Evolutionary conservation across 2,888 invertebrate genomes (phyloP).

Genomic region (Notocelia uddmanniana): DNA sequence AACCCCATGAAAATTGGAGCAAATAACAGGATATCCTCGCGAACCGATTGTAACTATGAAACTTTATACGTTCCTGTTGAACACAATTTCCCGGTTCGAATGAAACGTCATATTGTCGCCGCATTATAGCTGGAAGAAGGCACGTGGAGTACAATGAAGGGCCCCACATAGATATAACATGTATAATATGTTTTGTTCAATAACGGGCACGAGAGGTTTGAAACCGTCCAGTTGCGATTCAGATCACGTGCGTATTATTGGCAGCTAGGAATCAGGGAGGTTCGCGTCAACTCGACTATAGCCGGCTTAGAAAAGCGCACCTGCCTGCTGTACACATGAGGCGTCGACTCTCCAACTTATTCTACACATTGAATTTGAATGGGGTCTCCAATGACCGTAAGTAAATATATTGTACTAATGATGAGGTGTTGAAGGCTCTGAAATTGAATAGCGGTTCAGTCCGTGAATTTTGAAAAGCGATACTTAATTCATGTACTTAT

Average conservation of each 20-base stretch:
- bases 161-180: conserved; percentile 52
- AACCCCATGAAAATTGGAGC: background rate
- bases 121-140: conserved; percentile 40
- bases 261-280: conserved; percentile 73
- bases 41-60: conserved; percentile 31
- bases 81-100: conserved; percentile 42
- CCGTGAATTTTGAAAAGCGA: background rate
- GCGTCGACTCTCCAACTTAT: conserved; percentile 17
- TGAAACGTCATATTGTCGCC: conserved; percentile 56
- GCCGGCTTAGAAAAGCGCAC: conserved; percentile 52
- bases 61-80: conserved; percentile 31
- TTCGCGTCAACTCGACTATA: conserved; percentile 61
- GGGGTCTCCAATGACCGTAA: conserved; percentile 37
- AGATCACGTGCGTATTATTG: conserved; percentile 80
- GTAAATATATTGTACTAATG: conserved; percentile 17
- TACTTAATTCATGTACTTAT: background rate
- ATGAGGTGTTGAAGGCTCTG: conserved; percentile 9
- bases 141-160: conserved; percentile 42
- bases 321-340: conserved; percentile 18
- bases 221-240: conserved; percentile 62
- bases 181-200: conserved; percentile 67
- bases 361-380: conserved; percentile 38
- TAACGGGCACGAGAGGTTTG: conserved; percentile 61
- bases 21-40: background rate
- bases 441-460: background rate